phyloP scores from a whole-genome alignment of 2,797 vertebrate species.

The Sciaenops ocellatus region DNA sequence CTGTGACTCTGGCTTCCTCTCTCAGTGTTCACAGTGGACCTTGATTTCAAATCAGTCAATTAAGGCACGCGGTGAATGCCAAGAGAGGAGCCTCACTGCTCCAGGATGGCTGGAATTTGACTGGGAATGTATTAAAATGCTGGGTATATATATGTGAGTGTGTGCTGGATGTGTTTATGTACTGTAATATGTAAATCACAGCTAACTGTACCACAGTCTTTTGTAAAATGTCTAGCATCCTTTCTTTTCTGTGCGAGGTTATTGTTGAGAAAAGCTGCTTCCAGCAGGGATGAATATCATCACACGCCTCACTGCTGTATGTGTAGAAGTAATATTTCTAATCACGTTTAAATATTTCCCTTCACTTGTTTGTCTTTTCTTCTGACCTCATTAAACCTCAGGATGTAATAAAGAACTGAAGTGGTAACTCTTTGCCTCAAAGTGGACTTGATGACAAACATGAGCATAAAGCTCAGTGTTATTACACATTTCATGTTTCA shows the following conservation, averaged over 20 bases:
- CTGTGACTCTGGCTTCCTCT: constrained; percentile 69
- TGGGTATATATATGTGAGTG: neutral
- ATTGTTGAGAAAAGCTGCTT: neutral
- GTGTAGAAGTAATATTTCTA: neutral
- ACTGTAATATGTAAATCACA: neutral
- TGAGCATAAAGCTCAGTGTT: neutral
- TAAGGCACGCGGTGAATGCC: constrained; percentile 99
- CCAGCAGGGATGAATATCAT: neutral
- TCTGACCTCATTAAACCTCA: neutral
- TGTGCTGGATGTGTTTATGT: neutral
- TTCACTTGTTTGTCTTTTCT: neutral
- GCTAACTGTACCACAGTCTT: neutral
- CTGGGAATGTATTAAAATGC: neutral
- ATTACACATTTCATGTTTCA: neutral
- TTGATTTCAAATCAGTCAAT: constrained; percentile 98
- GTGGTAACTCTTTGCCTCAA: neutral
- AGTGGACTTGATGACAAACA: constrained; percentile 2
- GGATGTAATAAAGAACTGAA: neutral
- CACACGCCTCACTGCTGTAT: neutral
- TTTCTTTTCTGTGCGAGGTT: neutral
- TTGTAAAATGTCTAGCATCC: neutral
- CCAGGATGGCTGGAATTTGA: neutral
- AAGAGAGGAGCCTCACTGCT: constrained; percentile 84
- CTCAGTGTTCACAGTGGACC: constrained; percentile 99
- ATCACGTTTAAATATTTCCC: too few species aligned